Base-by-base conservation (phyloP, 2,888 invertebrate species). In the Apotomis capreana region DNA sequence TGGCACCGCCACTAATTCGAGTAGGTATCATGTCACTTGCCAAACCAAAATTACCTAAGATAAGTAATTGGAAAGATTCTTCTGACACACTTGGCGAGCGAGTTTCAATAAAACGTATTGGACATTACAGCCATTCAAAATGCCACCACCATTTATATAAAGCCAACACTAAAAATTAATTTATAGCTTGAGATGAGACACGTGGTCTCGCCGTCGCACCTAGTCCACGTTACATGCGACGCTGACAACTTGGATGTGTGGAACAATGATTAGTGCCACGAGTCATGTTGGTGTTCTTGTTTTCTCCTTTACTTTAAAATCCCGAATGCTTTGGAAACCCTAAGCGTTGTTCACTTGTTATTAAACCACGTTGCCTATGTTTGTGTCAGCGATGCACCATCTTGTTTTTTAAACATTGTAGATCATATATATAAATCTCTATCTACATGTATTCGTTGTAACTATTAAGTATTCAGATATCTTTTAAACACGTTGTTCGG, bases 1-100 rank as follows among this genome's bases (percentile, higher is more conserved):
- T 64, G 54, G 63, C 54, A 8, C 5, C 49, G 26, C n/a, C 13
- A 40, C 5, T 26, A 37, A 13, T 37, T 2, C 26, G 26, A 26
- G 26, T n/a, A n/a, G n/a, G n/a, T 26, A 26, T 8, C 10, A 46
- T 44, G 12, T 52, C 68, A 68, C 46, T 55, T 75, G 75, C 74
- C 74, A 75, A 73, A 73, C 40, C 40, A 40, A 58, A 57, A 68
- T 73, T 74, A 70, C 67, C 72, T 72, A 15, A 68, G 52, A 40
- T 64, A 15, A 15, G 55, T 1, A n/a, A 13, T 63, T 54, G 26
- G 62, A 59, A 15, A 52, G 54, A 36, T 49, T 67, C 49, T 9
- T 55, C 13, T 61, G 70, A 70, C 68, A 68, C 67, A 58, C 63
- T 64, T 74, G 74, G 74, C 74, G 40, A 60, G 40, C 62, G 46